Conservation (phyloP, 2,888 invertebrate species). For the Lochmaea capreae region DNA sequence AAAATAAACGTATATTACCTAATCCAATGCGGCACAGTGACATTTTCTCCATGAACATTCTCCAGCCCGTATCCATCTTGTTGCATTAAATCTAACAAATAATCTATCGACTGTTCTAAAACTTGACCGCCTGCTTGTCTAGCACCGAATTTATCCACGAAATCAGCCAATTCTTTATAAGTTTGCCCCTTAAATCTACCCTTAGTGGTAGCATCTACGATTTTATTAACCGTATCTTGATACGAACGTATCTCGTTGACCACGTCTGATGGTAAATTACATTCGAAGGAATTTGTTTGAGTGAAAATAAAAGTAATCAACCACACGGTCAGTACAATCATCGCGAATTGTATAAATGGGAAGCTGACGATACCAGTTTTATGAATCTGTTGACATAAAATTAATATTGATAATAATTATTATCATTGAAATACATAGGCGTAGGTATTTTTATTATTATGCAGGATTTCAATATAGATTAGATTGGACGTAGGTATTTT, state of each 20-base stretch:
- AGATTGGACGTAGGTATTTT: too few species aligned
- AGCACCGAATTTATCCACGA: slow-evolving; percentile 68
- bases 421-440: too few species aligned
- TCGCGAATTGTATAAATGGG: background rate
- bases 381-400: too few species aligned
- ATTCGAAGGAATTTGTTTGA: slow-evolving; percentile 45
- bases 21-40: slow-evolving; percentile 71
- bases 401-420: too few species aligned
- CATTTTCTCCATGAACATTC: slow-evolving; percentile 79
- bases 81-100: slow-evolving; percentile 66
- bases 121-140: slow-evolving; percentile 67
- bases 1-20: too few species aligned
- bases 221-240: slow-evolving; percentile 53
- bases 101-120: slow-evolving; percentile 70
- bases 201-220: slow-evolving; percentile 55
- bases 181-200: slow-evolving; percentile 57
- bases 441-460: too few species aligned
- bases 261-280: slow-evolving; percentile 66
- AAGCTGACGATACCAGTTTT: background rate
- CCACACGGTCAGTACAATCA: background rate
- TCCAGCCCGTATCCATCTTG: slow-evolving; percentile 65
- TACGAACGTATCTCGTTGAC: slow-evolving; percentile 71
- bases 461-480: too few species aligned
- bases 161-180: slow-evolving; percentile 64
- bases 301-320: background rate